Evolutionary conservation across 2,888 invertebrate genomes (phyloP), one percentile per base, ranked within the genome.

Genomic region (Ceraclea dissimilis): DNA sequence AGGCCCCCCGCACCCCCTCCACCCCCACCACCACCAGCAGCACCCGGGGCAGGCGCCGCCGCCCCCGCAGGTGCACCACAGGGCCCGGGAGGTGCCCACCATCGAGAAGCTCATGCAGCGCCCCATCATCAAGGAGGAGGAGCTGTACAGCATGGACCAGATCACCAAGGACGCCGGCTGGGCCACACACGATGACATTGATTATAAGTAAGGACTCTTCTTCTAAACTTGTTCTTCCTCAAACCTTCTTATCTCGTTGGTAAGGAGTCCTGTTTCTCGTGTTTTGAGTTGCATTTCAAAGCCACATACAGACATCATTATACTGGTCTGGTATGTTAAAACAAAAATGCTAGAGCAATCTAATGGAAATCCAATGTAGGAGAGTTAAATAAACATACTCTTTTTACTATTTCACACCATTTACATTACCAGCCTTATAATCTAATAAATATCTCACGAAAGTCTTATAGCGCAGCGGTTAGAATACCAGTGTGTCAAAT

Each of bases 71-170:
- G 21, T 54, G 21, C 39, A 39, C 13, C 39, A 39, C 39, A 39
- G 39, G 16, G 39, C 39, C 5, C 57, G 59, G 31, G 60, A 60
- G 60, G 64, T 49, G 58, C 77, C 81, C 52, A 80, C 80, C 65
- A 79, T 81, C 50, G 86, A 84, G 63, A 80, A 83, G 66, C 75
- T 87, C 55, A 75, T 80, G 57, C 84, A 88, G 63, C 80, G 90
- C 54, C 91, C 95, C 59, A 95, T 96, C 63, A 91, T 96, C 64
- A 89, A 90, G 65, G 93, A 94, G 68, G 93, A 94, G 70, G 93
- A 94, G 71, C 80, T 96, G 66, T 90, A 88, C 67, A 88, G 90
- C 58, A 87, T 96, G 78, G 95, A 95, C 73, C 90, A 93, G 68
- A 89, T 94, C 64, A 84, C 90, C 47, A 85, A 88, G 66, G 89